These are phyloP conservation scores for Panorpa germanica DNA, from an alignment of 2,888 invertebrate species.

Conservation along the genomic window DNA sequence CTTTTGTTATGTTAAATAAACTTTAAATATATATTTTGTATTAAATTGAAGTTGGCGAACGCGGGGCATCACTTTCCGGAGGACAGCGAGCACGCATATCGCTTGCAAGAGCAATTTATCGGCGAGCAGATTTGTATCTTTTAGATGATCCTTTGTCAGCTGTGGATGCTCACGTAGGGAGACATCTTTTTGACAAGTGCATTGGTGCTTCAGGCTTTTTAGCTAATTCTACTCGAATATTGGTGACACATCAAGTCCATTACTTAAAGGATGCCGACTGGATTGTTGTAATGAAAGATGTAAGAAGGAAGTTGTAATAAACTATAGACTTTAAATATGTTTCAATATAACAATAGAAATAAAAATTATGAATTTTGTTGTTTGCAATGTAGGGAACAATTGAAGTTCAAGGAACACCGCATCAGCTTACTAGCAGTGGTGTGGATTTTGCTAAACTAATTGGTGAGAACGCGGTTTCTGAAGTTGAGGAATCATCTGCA, in stretches of 20 bases:
- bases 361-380: conserved; percentile 12
- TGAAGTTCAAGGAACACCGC: conserved; percentile 26
- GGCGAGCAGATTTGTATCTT: conserved; percentile 48
- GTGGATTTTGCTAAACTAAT: conserved; percentile 31
- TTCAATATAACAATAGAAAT: no score
- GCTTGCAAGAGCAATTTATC: conserved; percentile 16
- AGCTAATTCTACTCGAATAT: conserved; percentile 37
- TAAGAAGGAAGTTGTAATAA: no score
- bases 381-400: conserved; percentile 25
- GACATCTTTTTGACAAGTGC: conserved; percentile 48
- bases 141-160: conserved; percentile 60
- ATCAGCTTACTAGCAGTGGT: conserved; percentile 24
- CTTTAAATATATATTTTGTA: no score
- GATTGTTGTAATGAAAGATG: conserved; percentile 36
- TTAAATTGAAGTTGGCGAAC: conserved; percentile 42
- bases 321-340: no score
- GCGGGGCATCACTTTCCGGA: conserved; percentile 41
- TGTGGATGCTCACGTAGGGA: conserved; percentile 51
- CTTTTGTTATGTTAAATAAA: no score
- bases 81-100: conserved; percentile 47
- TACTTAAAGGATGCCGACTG: conserved; percentile 36
- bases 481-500: conserved; percentile 19
- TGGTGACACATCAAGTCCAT: conserved; percentile 65
- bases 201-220: conserved; percentile 30
- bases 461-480: conserved; percentile 20